phyloP scores from a whole-genome alignment of 2,113 vertebrate genomes.

The Tragelaphus scriptus region DNA sequence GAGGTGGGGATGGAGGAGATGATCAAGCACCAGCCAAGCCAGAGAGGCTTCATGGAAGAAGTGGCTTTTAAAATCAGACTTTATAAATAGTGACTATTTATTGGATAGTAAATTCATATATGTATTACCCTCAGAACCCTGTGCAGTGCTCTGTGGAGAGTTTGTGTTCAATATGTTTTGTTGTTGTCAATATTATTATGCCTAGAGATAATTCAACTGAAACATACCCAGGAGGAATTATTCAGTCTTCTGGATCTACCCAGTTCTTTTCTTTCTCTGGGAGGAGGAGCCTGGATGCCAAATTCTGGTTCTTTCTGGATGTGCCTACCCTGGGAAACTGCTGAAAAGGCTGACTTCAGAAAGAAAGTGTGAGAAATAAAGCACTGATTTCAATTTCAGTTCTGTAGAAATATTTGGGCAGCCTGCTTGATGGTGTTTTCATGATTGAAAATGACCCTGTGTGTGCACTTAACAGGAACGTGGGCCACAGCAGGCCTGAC shows the following conservation, averaged over 20 bases:
- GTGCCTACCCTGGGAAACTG: not conserved
- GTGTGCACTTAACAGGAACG: not conserved
- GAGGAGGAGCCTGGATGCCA: not conserved
- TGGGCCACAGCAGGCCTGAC: not conserved
- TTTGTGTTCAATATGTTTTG: not conserved
- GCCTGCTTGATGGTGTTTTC: slow-evolving; percentile 20
- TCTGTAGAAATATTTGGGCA: slow-evolving; percentile 50
- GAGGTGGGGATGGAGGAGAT: not conserved
- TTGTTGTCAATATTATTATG: not conserved
- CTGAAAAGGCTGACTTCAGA: slow-evolving; percentile 16
- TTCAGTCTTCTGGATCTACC: not conserved
- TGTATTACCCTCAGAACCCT: not conserved
- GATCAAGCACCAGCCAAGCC: not conserved
- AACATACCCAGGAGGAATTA: not conserved
- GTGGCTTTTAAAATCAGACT: not conserved
- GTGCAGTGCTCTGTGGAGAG: not conserved
- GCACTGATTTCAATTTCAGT: not conserved
- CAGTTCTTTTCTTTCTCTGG: not conserved
- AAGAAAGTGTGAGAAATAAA: slow-evolving; percentile 44
- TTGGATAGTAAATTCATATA: not conserved
- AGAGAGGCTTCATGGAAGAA: not conserved
- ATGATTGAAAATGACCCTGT: slow-evolving; percentile 52
- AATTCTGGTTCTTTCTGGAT: slow-evolving; percentile 1
- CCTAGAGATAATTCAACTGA: not conserved
- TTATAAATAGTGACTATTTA: not conserved